Evolutionary conservation across 53 echinoderm and acorn worm species (phyloP), one percentile per base, ranked within the genome.

Genomic region (Holothuria leucospilota): DNA sequence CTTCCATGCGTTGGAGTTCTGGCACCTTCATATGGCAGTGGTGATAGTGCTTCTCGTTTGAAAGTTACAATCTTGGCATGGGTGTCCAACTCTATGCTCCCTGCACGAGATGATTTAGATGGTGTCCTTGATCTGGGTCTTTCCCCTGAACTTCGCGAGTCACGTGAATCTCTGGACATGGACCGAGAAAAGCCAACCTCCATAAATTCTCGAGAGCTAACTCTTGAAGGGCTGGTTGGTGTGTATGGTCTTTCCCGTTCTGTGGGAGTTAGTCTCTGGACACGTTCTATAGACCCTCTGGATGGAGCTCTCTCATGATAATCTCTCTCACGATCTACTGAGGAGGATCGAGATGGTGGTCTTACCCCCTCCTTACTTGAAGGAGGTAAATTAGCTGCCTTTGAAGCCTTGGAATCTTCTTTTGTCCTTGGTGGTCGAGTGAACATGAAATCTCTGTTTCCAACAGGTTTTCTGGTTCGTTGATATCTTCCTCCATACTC

Each of bases 161-260:
- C 84, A 8, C 67, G 46, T 1, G 84, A 83, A 15, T 83, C 84
- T 51, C 68, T 64, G n/a, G 84, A 83, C 11, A 83, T 83, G 20
- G 84, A 83, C 13, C 67, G 65, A 51, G 84, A 46, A 40, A 66
- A 83, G 4, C 84, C 84, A 41, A 21, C n/a, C 67, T 83, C 84
- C 84, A 83, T 83, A 41, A 83, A 83, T 66, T 83, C 84, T 21
- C 84, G 65, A 51, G 84, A 83, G 67, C 84, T 83, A 14, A 67
- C 84, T 39, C 84, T 62, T 63, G 84, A 83, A 51, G 65, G 65
- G 23, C 84, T 83, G 8, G 84, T 83, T 39, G 84, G 84, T 65
- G 84, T 83, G 26, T 66, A 83, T 6, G 84, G 84, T 65, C 84
- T 83, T 28, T 64, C 65, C 29, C 68, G 41, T 59, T 60, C 29